These are phyloP conservation scores for Julus scandinavius DNA, from an alignment of 2,888 invertebrate genomes.

Conservation along the genomic window DNA sequence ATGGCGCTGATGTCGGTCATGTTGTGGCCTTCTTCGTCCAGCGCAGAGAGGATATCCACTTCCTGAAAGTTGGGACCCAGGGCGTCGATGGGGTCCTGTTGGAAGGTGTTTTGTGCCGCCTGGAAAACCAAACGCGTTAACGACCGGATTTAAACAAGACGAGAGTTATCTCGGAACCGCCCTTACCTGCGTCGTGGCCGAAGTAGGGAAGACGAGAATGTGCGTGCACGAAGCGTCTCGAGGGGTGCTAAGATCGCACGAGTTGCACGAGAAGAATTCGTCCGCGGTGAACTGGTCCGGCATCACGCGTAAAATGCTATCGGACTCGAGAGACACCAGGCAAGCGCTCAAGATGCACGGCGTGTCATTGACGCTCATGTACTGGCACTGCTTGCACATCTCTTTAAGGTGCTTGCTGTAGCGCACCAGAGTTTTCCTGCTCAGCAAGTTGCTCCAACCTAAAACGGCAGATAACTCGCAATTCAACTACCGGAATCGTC, in stretches of 20 bases:
- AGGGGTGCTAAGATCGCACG: slow-evolving; percentile 92
- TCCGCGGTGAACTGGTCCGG: slow-evolving; percentile 96
- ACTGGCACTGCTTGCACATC: slow-evolving; percentile 87
- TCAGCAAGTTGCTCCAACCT: slow-evolving; percentile 94
- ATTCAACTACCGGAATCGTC: slow-evolving; percentile 57
- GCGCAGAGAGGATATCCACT: slow-evolving; percentile 58
- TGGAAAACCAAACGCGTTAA: slow-evolving; percentile 61
- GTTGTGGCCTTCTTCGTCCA: slow-evolving; percentile 58
- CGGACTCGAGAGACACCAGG: slow-evolving; percentile 93
- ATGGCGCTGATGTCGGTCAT: slow-evolving; percentile 82
- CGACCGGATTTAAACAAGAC: neutral
- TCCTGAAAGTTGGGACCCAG: slow-evolving; percentile 71
- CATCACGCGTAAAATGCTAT: slow-evolving; percentile 87
- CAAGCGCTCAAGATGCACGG: slow-evolving; percentile 98
- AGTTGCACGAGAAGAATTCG: slow-evolving; percentile 84
- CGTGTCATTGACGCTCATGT: slow-evolving; percentile 82
- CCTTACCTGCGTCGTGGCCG: slow-evolving; percentile 86
- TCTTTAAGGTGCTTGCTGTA: slow-evolving; percentile 90
- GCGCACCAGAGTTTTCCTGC: slow-evolving; percentile 87
- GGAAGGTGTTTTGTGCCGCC: slow-evolving; percentile 78
- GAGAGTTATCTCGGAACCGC: neutral
- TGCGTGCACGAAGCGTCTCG: slow-evolving; percentile 97
- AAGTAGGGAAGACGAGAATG: slow-evolving; percentile 98
- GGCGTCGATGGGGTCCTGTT: slow-evolving; percentile 60
- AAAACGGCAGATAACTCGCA: slow-evolving; percentile 53